Base-by-base conservation (phyloP, 2,797 vertebrate species). In the Spea hammondii region DNA sequence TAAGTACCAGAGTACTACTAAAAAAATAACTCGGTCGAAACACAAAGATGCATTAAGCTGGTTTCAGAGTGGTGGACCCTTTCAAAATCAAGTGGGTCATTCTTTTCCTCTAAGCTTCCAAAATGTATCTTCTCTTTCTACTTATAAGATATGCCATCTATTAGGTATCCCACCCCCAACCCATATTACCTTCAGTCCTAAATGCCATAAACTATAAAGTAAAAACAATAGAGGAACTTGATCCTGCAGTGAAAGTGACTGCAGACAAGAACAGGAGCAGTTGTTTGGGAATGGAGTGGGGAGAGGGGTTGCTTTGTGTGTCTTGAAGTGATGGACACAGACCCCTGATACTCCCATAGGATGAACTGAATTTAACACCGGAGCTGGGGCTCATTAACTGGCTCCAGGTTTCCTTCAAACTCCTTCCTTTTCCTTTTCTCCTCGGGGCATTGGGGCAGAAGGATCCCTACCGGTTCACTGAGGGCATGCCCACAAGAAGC, bases 311-410 rank as follows among this genome's bases (percentile, higher is more conserved):
- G 60, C 65, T 74, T 70, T 78, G 76, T 78, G 77, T 74, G 65
- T 73, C 71, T 70, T 79, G 65, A 79, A 69, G 70, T 82, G 80
- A 78, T 77, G 75, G 75, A 82, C 79, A 79, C 55, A 77, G 79
- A 78, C 75, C 75, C 74, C 57, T 82, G 65, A 77, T 77, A 82
- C 70, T 82, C 80, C 80, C 80, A 82, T 77, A 77, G 80, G 80
- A 82, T 82, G 80, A 77, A 82, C 70, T 78, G 80, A 82, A 82
- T 77, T 82, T 82, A 82, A 77, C 80, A 82, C 80, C 70, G 80
- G 75, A 73, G 75, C 80, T 82, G 75, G 80, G 80, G 75, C 80
- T 82, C 80, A 82, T 82, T 82, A 82, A 82, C 75, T 82, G 80
- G 80, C 80, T 82, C 80, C 80, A 82, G 65, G 65, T 62, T 82